Conservation (phyloP, 2,888 invertebrate genomes). For the Apomyelois bistriatella region DNA sequence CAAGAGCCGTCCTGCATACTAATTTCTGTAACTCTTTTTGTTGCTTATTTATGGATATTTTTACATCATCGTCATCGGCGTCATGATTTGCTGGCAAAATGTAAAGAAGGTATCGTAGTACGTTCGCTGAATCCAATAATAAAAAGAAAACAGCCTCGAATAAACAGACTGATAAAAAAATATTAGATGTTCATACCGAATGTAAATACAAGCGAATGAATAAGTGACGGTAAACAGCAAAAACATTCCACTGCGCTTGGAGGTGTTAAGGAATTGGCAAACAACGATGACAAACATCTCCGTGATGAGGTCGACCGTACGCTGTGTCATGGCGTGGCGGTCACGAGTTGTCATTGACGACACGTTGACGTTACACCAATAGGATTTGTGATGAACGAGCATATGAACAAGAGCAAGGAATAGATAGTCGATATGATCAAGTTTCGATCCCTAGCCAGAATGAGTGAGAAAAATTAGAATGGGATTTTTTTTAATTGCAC, state of each 20-base stretch:
- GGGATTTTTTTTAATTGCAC: too few species aligned
- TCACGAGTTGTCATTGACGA: background rate
- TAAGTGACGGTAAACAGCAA: background rate
- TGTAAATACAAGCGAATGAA: background rate
- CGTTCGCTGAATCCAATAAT: too few species aligned
- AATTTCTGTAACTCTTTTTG: background rate
- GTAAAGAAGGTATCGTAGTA: too few species aligned
- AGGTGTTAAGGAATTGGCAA: background rate
- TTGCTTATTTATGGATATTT: background rate
- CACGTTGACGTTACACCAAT: too few species aligned
- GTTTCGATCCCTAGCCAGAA: too few species aligned
- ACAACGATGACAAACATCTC: background rate
- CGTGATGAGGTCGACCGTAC: background rate
- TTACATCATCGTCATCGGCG: background rate
- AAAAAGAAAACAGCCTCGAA: too few species aligned
- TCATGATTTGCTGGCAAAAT: background rate
- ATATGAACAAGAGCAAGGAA: too few species aligned
- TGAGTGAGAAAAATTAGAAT: too few species aligned
- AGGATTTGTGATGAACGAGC: too few species aligned
- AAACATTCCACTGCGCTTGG: constrained; percentile 1
- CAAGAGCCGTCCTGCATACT: background rate
- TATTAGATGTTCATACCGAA: background rate
- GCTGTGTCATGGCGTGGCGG: background rate
- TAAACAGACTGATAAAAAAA: background rate
- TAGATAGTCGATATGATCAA: too few species aligned